Conservation (phyloP, 2,113 vertebrate species). For the Etheostoma spectabile region DNA sequence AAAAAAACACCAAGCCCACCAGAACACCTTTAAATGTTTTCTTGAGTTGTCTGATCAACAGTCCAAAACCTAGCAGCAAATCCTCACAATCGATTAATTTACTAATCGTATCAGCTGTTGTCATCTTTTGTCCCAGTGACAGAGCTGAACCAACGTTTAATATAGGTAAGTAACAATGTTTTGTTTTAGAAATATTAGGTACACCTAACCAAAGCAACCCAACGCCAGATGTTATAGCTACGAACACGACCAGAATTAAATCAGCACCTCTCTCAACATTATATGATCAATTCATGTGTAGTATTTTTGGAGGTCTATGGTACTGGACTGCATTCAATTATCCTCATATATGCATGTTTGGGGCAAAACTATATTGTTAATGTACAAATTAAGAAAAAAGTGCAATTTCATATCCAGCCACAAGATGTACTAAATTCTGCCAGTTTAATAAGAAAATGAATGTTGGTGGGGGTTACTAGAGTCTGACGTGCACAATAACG, state of each 20-base stretch:
- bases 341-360: background rate
- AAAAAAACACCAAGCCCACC: background rate
- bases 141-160: background rate
- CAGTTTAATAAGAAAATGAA: background rate
- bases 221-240: background rate
- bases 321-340: background rate
- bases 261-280: background rate
- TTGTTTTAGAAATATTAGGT: background rate
- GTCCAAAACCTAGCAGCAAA: background rate
- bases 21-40: background rate
- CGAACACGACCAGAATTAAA: background rate
- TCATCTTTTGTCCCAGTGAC: background rate
- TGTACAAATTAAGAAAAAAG: background rate
- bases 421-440: background rate
- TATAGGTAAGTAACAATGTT: background rate
- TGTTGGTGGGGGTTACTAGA: background rate
- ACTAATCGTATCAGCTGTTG: background rate
- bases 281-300: background rate
- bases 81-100: background rate
- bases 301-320: background rate
- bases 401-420: background rate
- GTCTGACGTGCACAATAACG: background rate
- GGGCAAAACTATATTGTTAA: background rate
- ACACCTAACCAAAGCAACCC: background rate
- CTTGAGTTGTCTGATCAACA: background rate